A percentile compares a stretch with the other conserved stretches of the same genome.
phyloP scores from a whole-genome alignment of 2,888 invertebrate species.

The Oscheius sp. region DNA sequence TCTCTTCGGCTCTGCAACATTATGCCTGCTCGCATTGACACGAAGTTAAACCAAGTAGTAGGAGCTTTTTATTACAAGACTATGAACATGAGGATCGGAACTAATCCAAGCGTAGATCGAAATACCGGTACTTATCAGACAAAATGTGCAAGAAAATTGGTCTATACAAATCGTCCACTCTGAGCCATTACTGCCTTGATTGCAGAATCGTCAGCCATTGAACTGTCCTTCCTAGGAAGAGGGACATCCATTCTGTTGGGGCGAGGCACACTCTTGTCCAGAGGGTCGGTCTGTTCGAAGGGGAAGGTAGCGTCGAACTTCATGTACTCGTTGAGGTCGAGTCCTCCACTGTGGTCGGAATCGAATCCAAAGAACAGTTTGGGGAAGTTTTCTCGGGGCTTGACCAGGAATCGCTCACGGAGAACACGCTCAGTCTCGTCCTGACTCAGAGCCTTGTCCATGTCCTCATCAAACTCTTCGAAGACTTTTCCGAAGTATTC shows the following conservation, averaged over 20 bases:
- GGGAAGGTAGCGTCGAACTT: slow-evolving; percentile 64
- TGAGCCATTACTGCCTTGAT: slow-evolving; percentile 55
- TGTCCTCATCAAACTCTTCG: slow-evolving; percentile 65
- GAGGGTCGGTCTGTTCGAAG: slow-evolving; percentile 64
- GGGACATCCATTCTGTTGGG: slow-evolving; percentile 24
- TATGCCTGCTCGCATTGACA: too few species aligned
- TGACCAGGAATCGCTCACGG: slow-evolving; percentile 64
- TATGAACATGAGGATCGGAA: too few species aligned
- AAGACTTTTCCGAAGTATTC: slow-evolving; percentile 69
- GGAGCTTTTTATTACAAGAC: too few species aligned
- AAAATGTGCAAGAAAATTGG: too few species aligned
- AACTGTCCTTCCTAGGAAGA: slow-evolving; percentile 33
- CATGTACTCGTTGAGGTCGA: slow-evolving; percentile 65
- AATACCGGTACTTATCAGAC: slow-evolving; percentile 14
- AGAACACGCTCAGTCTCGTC: slow-evolving; percentile 63
- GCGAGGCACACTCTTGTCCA: slow-evolving; percentile 36
- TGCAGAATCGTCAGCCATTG: slow-evolving; percentile 45
- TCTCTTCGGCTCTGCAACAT: too few species aligned
- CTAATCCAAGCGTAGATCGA: slow-evolving; percentile 15
- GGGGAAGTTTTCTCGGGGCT: slow-evolving; percentile 63
- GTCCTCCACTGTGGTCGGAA: slow-evolving; percentile 61
- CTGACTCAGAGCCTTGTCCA: slow-evolving; percentile 59
- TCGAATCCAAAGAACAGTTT: slow-evolving; percentile 65
- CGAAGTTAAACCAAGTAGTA: too few species aligned
- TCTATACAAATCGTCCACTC: slow-evolving; percentile 34